Conservation (phyloP, 2,113 vertebrate genomes). For the Tachuris rubrigastra region DNA sequence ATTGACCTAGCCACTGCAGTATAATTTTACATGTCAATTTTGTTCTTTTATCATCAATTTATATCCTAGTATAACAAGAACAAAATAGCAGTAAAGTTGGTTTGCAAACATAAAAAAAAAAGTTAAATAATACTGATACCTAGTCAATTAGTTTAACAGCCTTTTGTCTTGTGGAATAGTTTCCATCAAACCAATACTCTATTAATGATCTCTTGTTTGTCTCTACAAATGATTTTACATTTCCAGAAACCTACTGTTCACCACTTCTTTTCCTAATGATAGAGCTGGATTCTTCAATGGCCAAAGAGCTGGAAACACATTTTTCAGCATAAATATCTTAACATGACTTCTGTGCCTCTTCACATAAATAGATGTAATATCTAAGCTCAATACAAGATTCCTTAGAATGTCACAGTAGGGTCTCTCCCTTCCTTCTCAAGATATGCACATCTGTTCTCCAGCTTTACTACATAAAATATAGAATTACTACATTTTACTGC, state of each 20-base stretch:
- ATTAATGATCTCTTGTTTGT: constrained; percentile 65
- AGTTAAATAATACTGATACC: constrained; percentile 70
- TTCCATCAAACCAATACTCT: constrained; percentile 57
- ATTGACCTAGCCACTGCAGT: constrained; percentile 40
- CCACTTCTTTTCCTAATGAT: constrained; percentile 29
- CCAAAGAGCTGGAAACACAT: constrained; percentile 12
- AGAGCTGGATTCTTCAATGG: constrained; percentile 28
- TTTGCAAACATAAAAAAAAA: constrained; percentile 62
- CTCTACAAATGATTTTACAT: constrained; percentile 42
- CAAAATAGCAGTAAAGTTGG: constrained; percentile 61
- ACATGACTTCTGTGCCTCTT: not conserved
- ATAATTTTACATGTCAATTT: constrained; percentile 71
- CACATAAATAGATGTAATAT: not conserved
- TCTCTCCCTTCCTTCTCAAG: not conserved
- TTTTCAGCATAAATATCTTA: constrained; percentile 6
- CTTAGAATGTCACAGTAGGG: not conserved
- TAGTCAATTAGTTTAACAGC: constrained; percentile 65
- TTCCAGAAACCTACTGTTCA: constrained; percentile 59
- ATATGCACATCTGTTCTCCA: not conserved
- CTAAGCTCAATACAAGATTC: not conserved
- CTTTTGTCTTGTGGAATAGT: constrained; percentile 64
- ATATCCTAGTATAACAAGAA: constrained; percentile 59
- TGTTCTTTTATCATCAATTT: constrained; percentile 61
- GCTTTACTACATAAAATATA: not conserved
- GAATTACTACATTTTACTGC: not conserved